phyloP scores from a whole-genome alignment of 37 sponge, comb jelly and placozoan genomes.

The Cliona cf. orientalis region DNA sequence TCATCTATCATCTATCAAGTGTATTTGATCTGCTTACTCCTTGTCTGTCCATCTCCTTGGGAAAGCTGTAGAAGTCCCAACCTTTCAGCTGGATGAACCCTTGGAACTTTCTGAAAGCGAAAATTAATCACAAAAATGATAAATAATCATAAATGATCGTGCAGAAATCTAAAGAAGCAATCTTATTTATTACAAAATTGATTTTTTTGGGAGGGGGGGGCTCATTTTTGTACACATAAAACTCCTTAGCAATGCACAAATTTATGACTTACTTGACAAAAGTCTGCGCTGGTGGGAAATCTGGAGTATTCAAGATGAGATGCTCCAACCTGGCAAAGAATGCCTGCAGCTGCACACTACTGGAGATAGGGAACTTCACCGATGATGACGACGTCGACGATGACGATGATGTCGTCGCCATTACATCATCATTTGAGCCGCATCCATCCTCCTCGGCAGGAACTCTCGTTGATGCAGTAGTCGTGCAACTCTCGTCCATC shows the following conservation, averaged over 20 bases:
- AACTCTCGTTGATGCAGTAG: slow-evolving; percentile 1
- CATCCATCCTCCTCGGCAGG: too few relatives aligned
- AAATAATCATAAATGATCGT: too few relatives aligned
- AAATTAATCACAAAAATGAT: too few relatives aligned
- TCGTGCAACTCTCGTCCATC: neutral
- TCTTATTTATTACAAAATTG: too few relatives aligned
- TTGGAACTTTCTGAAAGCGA: neutral
- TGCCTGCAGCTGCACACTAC: slow-evolving; percentile 18
- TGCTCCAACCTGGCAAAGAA: slow-evolving; percentile 42
- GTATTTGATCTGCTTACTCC: slow-evolving; percentile 30
- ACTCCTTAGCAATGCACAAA: too few relatives aligned
- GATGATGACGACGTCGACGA: too few relatives aligned
- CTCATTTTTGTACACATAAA: too few relatives aligned
- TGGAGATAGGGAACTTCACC: slow-evolving; percentile 31
- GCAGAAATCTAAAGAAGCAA: too few relatives aligned
- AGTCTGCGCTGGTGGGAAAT: slow-evolving; percentile 58
- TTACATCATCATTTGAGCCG: too few relatives aligned
- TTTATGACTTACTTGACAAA: slow-evolving; percentile 64
- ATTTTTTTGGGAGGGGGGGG: neutral
- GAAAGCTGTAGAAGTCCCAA: slow-evolving; percentile 74
- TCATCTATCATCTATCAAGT: neutral
- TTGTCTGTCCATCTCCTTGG: slow-evolving; percentile 68
- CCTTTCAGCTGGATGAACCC: slow-evolving; percentile 18
- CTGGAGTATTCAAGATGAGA: slow-evolving; percentile 48
- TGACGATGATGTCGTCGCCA: too few relatives aligned